These are phyloP conservation scores for Vanacampus margaritifer DNA, from an alignment of 2,113 vertebrate genomes.

Conservation along the genomic window DNA sequence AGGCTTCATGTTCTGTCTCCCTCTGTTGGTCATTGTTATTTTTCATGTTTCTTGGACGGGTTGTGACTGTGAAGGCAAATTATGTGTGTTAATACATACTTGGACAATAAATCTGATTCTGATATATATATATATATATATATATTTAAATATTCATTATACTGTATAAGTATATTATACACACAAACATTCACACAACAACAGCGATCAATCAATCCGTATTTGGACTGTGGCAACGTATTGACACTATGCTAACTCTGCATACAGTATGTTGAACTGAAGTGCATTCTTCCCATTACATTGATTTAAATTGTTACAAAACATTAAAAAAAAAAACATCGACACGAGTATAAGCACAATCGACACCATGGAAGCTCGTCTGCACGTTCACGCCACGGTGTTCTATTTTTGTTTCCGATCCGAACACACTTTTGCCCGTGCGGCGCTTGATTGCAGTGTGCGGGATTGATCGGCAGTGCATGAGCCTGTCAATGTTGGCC, in stretches of 20 bases:
- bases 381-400: background rate
- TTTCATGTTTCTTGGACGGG: too few species aligned
- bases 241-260: background rate
- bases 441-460: slow-evolving; percentile 28
- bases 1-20: too few species aligned
- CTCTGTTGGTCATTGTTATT: too few species aligned
- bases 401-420: slow-evolving; percentile 23
- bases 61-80: too few species aligned
- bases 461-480: slow-evolving; percentile 60
- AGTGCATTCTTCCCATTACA: background rate
- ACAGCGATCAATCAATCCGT: background rate
- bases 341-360: background rate
- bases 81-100: too few species aligned
- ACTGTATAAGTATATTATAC: background rate
- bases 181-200: background rate
- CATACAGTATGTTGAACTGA: background rate
- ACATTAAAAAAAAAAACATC: background rate
- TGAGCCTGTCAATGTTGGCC: slow-evolving; percentile 58
- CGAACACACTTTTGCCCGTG: slow-evolving; percentile 24
- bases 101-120: too few species aligned
- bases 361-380: background rate
- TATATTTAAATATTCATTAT: too few species aligned
- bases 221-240: background rate
- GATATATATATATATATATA: too few species aligned
- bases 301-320: background rate